phyloP scores from a whole-genome alignment of 2,113 vertebrate genomes.

The Stomatorhinus ivindoensis region DNA sequence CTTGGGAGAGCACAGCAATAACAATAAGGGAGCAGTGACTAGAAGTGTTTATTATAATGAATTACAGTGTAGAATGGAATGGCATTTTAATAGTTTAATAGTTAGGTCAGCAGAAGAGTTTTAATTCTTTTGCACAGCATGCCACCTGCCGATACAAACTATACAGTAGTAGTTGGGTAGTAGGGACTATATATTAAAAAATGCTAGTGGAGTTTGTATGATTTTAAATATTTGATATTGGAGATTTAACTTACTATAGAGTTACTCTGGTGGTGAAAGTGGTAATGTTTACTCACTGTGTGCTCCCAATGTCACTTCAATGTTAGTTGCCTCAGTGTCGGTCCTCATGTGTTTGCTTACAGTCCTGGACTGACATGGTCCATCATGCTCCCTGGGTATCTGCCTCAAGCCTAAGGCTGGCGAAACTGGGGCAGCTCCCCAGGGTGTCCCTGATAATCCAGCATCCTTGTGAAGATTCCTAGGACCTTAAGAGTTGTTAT shows the following conservation, averaged over 20 bases:
- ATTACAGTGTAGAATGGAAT: neutral
- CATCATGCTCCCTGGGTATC: constrained; percentile 27
- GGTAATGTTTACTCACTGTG: neutral
- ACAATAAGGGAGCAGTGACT: constrained; percentile 26
- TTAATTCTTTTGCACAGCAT: neutral
- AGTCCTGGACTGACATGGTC: constrained; percentile 31
- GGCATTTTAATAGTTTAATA: neutral
- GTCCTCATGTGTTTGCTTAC: constrained; percentile 14
- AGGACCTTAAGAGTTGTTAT: constrained; percentile 22
- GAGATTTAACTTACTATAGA: neutral
- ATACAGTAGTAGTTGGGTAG: neutral
- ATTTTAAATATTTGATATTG: neutral
- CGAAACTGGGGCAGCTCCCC: constrained; percentile 56
- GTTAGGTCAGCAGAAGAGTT: neutral
- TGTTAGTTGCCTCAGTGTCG: neutral
- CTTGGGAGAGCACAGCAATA: constrained; percentile 54
- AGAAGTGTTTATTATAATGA: neutral
- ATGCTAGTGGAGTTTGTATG: neutral
- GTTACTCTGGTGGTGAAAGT: neutral
- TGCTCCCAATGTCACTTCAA: neutral
- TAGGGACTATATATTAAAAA: neutral
- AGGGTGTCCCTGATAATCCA: constrained; percentile 42
- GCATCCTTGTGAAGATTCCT: constrained; percentile 35
- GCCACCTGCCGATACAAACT: neutral
- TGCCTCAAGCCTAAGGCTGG: constrained; percentile 42